phyloP scores from a whole-genome alignment of 2,113 vertebrate species.

The Bungarus multicinctus region DNA sequence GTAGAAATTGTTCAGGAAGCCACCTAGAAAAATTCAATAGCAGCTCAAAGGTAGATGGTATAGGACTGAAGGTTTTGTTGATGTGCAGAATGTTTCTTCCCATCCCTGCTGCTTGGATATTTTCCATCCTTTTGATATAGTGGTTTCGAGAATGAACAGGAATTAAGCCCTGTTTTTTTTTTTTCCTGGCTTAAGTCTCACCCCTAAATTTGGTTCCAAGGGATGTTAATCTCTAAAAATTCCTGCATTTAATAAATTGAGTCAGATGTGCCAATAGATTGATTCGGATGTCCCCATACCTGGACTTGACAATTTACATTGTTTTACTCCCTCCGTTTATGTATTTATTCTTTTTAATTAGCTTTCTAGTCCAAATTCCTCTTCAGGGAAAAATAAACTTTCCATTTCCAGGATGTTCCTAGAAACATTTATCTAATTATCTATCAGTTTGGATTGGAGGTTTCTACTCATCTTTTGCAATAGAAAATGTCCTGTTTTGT shows the following conservation, averaged over 20 bases:
- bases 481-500: background rate
- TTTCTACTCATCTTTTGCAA: background rate
- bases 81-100: background rate
- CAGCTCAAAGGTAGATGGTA: background rate
- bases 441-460: background rate
- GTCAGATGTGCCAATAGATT: background rate
- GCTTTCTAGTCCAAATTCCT: too few species aligned
- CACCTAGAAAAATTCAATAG: background rate
- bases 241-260: background rate
- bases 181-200: background rate
- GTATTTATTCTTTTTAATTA: background rate
- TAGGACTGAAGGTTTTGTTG: background rate
- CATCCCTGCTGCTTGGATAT: background rate
- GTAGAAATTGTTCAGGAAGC: background rate
- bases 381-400: background rate
- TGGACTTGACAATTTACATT: background rate
- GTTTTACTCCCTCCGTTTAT: background rate
- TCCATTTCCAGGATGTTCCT: background rate
- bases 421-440: background rate
- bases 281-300: background rate
- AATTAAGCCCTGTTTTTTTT: background rate
- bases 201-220: background rate
- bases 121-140: background rate
- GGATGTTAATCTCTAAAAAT: background rate
- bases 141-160: background rate